phyloP scores from a whole-genome alignment of 2,888 invertebrate species.

The Hemaris fuciformis region DNA sequence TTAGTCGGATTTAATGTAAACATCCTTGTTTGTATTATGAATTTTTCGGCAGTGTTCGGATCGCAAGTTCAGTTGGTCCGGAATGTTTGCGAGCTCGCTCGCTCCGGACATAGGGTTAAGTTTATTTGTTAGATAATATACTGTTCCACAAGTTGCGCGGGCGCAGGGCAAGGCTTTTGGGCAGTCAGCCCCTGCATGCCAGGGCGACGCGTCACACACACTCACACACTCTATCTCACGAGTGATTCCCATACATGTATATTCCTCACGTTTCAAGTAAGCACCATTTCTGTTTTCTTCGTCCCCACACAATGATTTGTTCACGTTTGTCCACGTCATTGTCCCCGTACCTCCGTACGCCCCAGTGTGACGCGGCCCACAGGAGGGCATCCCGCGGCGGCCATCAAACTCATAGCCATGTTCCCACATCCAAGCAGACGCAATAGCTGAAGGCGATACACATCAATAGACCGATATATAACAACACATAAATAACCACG shows the following conservation, averaged over 20 bases:
- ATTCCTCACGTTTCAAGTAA: neutral
- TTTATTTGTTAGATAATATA: slow-evolving; percentile 76
- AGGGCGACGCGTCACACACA: neutral
- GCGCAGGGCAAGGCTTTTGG: slow-evolving; percentile 30
- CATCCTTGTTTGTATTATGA: slow-evolving; percentile 68
- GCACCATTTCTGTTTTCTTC: neutral
- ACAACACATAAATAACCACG: slow-evolving; percentile 43
- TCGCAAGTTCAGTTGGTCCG: slow-evolving; percentile 67
- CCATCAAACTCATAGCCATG: slow-evolving; percentile 88
- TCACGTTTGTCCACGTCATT: slow-evolving; percentile 2
- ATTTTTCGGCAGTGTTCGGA: slow-evolving; percentile 73
- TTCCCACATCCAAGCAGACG: slow-evolving; percentile 86
- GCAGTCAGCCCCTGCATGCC: slow-evolving; percentile 20
- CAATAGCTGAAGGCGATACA: slow-evolving; percentile 91
- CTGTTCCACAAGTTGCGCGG: slow-evolving; percentile 66
- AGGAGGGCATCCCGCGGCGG: slow-evolving; percentile 70
- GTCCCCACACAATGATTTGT: neutral
- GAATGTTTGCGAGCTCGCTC: slow-evolving; percentile 35
- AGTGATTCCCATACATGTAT: neutral
- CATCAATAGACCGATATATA: slow-evolving; percentile 67
- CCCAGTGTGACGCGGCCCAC: slow-evolving; percentile 52
- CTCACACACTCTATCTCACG: neutral
- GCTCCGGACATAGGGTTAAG: slow-evolving; percentile 72
- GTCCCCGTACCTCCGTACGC: neutral
- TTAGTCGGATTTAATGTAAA: slow-evolving; percentile 62